phyloP scores from a whole-genome alignment of 2,113 vertebrate genomes.

The Tachysurus fulvidraco region DNA sequence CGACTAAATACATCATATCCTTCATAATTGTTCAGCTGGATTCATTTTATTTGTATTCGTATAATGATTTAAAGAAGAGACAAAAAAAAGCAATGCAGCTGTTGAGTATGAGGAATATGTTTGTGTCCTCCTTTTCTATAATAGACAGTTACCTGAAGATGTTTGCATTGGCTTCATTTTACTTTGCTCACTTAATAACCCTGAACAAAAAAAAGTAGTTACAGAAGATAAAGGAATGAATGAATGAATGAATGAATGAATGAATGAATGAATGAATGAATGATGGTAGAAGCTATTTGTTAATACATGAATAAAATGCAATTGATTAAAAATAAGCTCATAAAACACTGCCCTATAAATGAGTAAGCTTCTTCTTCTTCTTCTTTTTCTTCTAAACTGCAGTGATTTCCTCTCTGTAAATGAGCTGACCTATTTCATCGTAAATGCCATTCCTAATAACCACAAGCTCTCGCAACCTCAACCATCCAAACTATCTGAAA shows the following conservation, averaged over 20 bases:
- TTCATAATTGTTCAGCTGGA: neutral
- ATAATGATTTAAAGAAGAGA: neutral
- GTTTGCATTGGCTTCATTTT: no score
- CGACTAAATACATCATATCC: no score
- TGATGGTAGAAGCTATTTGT: neutral
- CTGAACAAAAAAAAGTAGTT: neutral
- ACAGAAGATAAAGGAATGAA: neutral
- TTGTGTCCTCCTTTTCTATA: neutral
- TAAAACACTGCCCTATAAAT: neutral
- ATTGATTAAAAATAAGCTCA: no score
- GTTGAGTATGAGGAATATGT: neutral
- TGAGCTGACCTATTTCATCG: neutral
- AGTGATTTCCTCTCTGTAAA: conserved; percentile 11
- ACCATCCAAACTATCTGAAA: no score
- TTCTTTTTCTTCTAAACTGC: no score
- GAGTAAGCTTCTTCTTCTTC: no score
- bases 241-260: no score
- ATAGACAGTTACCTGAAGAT: no score
- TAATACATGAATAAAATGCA: neutral
- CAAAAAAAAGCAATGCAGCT: neutral
- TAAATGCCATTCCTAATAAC: neutral
- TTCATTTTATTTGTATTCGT: no score
- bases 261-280: no score
- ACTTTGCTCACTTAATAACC: no score
- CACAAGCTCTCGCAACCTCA: neutral